Evolutionary conservation across 2,113 vertebrate species (phyloP).

Genomic region (Bubalus kerabau): DNA sequence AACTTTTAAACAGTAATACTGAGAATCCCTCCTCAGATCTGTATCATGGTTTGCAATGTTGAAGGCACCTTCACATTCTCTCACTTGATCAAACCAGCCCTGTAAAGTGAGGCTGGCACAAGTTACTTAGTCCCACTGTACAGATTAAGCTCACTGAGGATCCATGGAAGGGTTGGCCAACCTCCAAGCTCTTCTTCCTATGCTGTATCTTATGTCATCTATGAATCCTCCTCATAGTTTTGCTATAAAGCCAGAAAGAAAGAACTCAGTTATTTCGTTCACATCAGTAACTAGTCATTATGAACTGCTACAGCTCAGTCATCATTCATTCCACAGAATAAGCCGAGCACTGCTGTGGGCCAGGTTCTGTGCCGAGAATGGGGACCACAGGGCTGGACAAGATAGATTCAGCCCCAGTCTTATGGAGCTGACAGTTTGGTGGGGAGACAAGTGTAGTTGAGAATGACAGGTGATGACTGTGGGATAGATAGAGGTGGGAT

Average conservation of each 20-base stretch:
- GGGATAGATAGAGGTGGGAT: background rate
- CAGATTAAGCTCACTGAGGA: background rate
- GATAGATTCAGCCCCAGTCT: background rate
- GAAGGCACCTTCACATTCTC: background rate
- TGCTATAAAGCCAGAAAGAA: background rate
- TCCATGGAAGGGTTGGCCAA: background rate
- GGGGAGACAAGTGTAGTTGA: background rate
- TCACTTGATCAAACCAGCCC: background rate
- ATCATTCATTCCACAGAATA: background rate
- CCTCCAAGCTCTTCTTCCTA: background rate
- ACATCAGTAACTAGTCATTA: background rate
- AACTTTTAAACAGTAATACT: background rate
- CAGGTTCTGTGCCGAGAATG: background rate
- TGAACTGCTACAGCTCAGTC: background rate
- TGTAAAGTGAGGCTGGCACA: background rate
- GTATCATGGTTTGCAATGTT: background rate
- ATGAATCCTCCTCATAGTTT: background rate
- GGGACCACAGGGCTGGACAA: background rate
- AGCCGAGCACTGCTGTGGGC: background rate
- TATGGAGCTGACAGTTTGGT: background rate
- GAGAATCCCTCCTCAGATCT: background rate
- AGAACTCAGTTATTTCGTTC: background rate
- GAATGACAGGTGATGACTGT: background rate
- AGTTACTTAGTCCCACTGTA: background rate
- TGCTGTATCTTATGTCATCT: background rate